phyloP scores from a whole-genome alignment of 2,113 vertebrate species.

The Tenebrosternarchus preto region DNA sequence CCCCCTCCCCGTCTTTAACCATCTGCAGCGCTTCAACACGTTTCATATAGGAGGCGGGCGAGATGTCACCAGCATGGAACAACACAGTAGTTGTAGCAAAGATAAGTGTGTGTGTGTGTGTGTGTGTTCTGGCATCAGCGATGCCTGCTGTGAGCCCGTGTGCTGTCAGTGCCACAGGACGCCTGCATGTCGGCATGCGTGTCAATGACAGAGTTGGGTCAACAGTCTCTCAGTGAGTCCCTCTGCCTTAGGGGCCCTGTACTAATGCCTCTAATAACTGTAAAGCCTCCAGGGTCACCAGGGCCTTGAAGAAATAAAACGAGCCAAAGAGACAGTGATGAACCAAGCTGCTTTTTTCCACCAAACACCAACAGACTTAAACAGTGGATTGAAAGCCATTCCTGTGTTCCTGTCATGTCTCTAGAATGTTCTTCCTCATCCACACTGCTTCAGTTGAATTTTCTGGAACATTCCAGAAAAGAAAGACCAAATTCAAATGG shows the following conservation, averaged over 20 bases:
- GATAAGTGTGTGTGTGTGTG: conserved; percentile 4
- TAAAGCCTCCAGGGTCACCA: conserved; percentile 20
- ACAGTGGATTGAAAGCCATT: too few species aligned
- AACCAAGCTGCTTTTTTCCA: not conserved
- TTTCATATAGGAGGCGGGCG: not conserved
- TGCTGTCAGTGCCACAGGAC: not conserved
- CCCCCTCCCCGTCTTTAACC: not conserved
- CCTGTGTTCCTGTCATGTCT: not conserved
- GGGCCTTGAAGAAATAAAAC: conserved; percentile 3
- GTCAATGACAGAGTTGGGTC: conserved; percentile 47
- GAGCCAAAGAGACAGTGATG: not conserved
- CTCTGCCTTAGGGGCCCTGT: conserved; percentile 5
- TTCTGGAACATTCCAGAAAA: too few species aligned
- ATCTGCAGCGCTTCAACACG: not conserved
- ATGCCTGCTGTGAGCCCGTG: not conserved
- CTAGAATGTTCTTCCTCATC: not conserved
- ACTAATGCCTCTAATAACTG: conserved; percentile 46
- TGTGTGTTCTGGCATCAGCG: not conserved
- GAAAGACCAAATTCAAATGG: too few species aligned
- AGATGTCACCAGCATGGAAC: not conserved
- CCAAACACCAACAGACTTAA: not conserved
- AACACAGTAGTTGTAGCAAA: not conserved
- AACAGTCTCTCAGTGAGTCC: conserved; percentile 33
- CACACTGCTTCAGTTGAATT: not conserved
- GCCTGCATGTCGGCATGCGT: conserved; percentile 18